phyloP scores from a whole-genome alignment of 2,113 vertebrate species.

The Chaenogobius annularis region DNA sequence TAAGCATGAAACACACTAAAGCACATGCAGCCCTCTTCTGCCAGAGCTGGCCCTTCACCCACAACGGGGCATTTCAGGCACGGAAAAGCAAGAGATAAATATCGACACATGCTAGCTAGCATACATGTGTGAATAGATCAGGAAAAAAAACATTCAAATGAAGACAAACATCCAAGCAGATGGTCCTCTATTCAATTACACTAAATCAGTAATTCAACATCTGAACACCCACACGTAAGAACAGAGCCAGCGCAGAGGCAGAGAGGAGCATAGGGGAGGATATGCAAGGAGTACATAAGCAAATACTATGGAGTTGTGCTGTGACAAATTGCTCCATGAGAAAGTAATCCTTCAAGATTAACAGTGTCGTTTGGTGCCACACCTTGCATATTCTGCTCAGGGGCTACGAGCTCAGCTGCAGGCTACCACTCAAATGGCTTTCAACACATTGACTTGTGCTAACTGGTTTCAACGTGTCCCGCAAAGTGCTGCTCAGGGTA shows the following conservation, averaged over 20 bases:
- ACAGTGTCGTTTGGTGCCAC: conserved; percentile 64
- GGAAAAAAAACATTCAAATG: conserved; percentile 18
- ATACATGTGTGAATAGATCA: conserved; percentile 45
- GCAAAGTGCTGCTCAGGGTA: conserved; percentile 15
- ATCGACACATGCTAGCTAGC: conserved; percentile 49
- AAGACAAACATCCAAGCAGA: conserved; percentile 64
- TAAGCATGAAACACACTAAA: conserved; percentile 96
- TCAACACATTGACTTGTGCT: conserved; percentile 37
- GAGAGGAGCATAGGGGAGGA: conserved; percentile 20
- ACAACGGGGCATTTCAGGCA: conserved; percentile 56
- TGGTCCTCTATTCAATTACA: conserved; percentile 59
- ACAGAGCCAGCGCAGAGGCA: conserved; percentile 31
- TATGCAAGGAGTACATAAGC: conserved; percentile 46
- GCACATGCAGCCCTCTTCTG: conserved; percentile 83
- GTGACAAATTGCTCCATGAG: conserved; percentile 64
- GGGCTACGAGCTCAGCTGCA: conserved; percentile 44
- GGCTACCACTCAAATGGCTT: conserved; percentile 56
- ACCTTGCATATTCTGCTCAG: conserved; percentile 59
- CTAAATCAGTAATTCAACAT: conserved; percentile 56
- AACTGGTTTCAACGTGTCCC: conserved; percentile 42
- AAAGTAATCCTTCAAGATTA: conserved; percentile 73
- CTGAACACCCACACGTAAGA: conserved; percentile 54
- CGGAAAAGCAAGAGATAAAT: conserved; percentile 37
- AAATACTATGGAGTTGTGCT: conserved; percentile 53
- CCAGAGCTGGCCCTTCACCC: conserved; percentile 64